phyloP scores from a whole-genome alignment of 2,797 vertebrate species.

The Lepilemur ruficaudatus region DNA sequence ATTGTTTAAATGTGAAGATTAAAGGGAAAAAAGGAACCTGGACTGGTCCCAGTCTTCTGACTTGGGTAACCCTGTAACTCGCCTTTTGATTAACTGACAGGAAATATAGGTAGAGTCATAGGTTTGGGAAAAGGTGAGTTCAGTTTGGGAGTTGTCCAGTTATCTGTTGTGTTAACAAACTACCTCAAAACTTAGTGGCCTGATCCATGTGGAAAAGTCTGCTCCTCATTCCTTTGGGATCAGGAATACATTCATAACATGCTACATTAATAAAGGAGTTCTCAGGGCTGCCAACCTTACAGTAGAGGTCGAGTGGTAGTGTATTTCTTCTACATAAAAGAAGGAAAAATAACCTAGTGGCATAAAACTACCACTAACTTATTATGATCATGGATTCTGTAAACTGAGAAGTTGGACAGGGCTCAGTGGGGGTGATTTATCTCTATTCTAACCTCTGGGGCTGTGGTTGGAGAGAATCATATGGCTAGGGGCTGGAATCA shows the following conservation, averaged over 20 bases:
- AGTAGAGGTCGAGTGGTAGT: not conserved
- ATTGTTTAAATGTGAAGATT: not conserved
- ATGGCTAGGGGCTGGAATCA: not conserved
- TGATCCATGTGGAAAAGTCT: not conserved
- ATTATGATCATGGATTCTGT: not conserved
- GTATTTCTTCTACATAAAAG: not conserved
- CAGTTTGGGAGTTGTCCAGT: not conserved
- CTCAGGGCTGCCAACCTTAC: not conserved
- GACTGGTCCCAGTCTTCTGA: not conserved
- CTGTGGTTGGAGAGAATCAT: not conserved
- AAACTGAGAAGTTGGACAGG: not conserved
- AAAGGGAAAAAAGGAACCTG: not conserved
- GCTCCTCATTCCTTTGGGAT: not conserved
- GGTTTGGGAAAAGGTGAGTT: not conserved
- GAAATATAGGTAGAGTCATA: not conserved
- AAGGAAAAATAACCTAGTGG: not conserved
- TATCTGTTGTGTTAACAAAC: not conserved
- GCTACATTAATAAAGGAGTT: not conserved
- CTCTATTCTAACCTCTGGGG: not conserved
- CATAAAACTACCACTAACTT: not conserved
- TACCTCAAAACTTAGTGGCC: not conserved
- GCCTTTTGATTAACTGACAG: not conserved
- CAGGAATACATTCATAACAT: not conserved
- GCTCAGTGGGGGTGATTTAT: not conserved
- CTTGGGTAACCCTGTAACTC: not conserved